Base-by-base conservation (phyloP, 2,797 vertebrate species). In the Centropyge bicolor region DNA sequence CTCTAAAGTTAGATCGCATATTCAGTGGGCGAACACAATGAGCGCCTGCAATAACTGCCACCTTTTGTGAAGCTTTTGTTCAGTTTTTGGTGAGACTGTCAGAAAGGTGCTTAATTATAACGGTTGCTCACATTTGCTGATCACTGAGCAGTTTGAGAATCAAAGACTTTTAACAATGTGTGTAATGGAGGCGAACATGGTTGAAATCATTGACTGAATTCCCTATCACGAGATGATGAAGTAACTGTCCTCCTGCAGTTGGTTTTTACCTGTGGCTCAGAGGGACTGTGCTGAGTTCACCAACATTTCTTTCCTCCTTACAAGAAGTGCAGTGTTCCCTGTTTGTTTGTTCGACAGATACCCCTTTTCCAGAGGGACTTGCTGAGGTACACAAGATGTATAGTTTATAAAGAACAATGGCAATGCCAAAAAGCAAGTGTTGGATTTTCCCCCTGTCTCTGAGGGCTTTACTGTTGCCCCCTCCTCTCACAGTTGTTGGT, bases 341-440 rank as follows among this genome's bases (percentile, higher is more conserved):
- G 85, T 84, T 77, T 86, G 79, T 92, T 92, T 88, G 76, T 83
- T 83, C 31, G 56, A 86, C 76, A 84, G 69, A 72, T 78, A 52
- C 17, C 70, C 59, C 31, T 74, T 80, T 59, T 86, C 88, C 76
- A 40, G 61, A 24, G 83, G 86, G 84, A 81, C 69, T 36, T 5
- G 19, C 80, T 22, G 67, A 83, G 73, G 62, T 75, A 55, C 85
- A 87, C 83, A 84, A 85, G 78, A 85, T 82, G 70, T 87, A 79
- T 83, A 69, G 86, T 81, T 88, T 78, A 74, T 67, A 73, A 85
- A 91, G 72, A 93, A 88, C 86, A 84, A 83, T 84, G 70, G 68
- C 46, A 57, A 41, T 74, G 36, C 69, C 73, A 85, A 76, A 83
- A 66, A 78, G 51, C 60, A 65, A 70, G 16, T 76, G 60, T 74